phyloP scores from a whole-genome alignment of 2,113 vertebrate species.

The Motacilla tschutschensis region DNA sequence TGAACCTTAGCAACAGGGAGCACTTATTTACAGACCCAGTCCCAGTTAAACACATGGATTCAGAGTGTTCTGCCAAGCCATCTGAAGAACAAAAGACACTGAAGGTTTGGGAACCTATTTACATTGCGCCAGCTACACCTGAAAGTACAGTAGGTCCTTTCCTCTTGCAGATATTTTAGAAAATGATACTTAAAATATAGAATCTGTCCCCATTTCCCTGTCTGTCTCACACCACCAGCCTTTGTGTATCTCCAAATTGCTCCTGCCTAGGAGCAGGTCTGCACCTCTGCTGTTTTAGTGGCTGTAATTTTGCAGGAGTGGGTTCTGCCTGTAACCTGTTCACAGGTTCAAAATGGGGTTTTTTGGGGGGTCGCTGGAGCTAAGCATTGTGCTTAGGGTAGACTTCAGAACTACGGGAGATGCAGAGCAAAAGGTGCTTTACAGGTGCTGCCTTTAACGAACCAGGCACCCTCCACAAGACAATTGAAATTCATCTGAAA shows the following conservation, averaged over 20 bases:
- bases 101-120: not conserved
- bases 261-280: not conserved
- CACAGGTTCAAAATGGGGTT: not conserved
- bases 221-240: not conserved
- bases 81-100: constrained; percentile 28
- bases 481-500: not conserved
- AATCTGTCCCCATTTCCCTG: not conserved
- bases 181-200: not conserved
- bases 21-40: constrained; percentile 26
- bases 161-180: not conserved
- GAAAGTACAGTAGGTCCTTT: constrained; percentile 21
- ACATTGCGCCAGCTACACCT: not conserved
- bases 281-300: not conserved
- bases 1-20: constrained; percentile 4
- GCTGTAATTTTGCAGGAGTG: not conserved
- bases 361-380: not conserved
- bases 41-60: not conserved
- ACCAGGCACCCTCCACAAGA: not conserved
- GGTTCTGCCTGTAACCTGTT: not conserved
- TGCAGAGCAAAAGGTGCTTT: not conserved
- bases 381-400: not conserved
- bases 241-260: not conserved
- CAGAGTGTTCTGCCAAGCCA: constrained; percentile 10
- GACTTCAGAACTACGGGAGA: not conserved
- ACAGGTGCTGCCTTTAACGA: not conserved